Evolutionary conservation across 2,797 vertebrate genomes (phyloP), one percentile per base, ranked within the genome.

Genomic region (Hydrolagus colliei): DNA sequence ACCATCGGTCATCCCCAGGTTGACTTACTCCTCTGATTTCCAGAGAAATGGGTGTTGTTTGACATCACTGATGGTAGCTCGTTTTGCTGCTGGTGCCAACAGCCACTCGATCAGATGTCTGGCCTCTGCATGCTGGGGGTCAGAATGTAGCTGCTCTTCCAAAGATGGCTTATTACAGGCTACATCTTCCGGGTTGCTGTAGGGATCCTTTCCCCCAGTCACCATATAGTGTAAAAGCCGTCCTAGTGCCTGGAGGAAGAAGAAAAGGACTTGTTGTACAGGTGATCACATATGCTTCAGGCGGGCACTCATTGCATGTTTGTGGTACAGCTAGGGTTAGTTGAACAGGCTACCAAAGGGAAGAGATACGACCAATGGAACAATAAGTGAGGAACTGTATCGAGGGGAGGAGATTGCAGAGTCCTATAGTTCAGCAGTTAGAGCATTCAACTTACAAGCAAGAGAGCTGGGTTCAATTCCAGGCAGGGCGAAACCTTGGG

Each of bases 161-260:
- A 82, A 32, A 32, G 14, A 41, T 16, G 32, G 65, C 1, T 67
- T 82, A 68, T 82, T 82, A 14, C 68, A 63, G 20, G 3, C 10
- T 6, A 20, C 1, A 32, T 82, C 65, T 16, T 67, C 16, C 4
- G 67, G 9, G 41, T 14, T 41, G 27, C 32, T 7, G 7, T 41
- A 82, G 16, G 27, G 13, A 10, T 82, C 79, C 65, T 82, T 68
- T 67, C 79, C 79, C 20, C 65, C 14, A n/a, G 79, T 68, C 32
- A 82, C 2, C 11, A 82, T 9, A 20, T 35, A 82, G 32, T 82
- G 65, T 32, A 82, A 41, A 1, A 82, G 79, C 14, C 79, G 65
- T 68, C 79, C 79, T 1, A 82, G 27, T 10, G 79, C 63, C 79
- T 82, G 65, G 18, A 1, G 14, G 20, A 18, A 8, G 20, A 82